These are phyloP conservation scores for Otis tarda DNA, from an alignment of 2,113 vertebrate species.

Conservation along the genomic window DNA sequence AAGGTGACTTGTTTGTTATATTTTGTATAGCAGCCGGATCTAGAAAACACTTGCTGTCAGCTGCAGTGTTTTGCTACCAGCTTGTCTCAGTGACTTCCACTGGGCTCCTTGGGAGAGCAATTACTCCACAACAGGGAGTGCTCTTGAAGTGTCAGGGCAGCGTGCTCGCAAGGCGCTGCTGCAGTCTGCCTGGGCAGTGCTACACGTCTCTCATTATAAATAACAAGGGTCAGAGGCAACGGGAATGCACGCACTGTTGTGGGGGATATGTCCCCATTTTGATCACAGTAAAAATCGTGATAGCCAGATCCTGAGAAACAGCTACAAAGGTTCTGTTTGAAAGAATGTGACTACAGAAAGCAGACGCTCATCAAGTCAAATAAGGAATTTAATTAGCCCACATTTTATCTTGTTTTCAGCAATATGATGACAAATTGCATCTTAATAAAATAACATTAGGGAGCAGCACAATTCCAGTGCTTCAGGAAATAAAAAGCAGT, in stretches of 20 bases:
- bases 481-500: slow-evolving; percentile 42
- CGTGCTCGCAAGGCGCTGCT: background rate
- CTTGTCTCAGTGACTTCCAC: slow-evolving; percentile 27
- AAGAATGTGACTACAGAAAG: slow-evolving; percentile 40
- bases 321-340: slow-evolving; percentile 24
- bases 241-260: fast-evolving
- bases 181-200: background rate
- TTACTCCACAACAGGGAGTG: slow-evolving; percentile 16
- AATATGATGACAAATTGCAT: slow-evolving; percentile 49
- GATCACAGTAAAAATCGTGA: background rate
- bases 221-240: background rate
- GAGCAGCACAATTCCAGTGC: slow-evolving; percentile 40
- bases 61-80: slow-evolving; percentile 27
- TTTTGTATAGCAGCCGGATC: slow-evolving; percentile 6
- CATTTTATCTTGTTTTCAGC: slow-evolving; percentile 66
- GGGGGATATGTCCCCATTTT: background rate
- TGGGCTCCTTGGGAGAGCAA: slow-evolving; percentile 12
- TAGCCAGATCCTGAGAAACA: background rate
- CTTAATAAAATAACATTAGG: slow-evolving; percentile 64
- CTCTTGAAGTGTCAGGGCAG: slow-evolving; percentile 17
- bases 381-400: slow-evolving; percentile 63
- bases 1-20: slow-evolving; percentile 24
- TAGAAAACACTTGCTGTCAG: slow-evolving; percentile 27
- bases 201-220: background rate
- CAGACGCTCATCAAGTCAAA: slow-evolving; percentile 66